Percentiles rank a stretch among this genome's conserved stretches.
These are phyloP conservation scores for Drosophila baimaii DNA, from an alignment of 1,140 invertebrate genomes.

Conservation along the genomic window DNA sequence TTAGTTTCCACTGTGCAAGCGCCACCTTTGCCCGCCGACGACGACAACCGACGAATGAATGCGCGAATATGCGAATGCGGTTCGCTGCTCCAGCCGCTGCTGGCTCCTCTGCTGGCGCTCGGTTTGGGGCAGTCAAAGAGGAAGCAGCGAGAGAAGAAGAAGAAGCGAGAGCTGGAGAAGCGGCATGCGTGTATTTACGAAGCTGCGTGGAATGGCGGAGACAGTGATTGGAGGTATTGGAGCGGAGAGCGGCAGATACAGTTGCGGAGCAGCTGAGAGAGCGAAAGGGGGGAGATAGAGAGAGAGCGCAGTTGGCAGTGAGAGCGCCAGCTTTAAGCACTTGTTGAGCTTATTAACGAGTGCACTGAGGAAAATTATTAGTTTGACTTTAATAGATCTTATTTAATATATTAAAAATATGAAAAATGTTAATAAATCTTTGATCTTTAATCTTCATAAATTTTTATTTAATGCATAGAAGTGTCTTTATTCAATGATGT, in stretches of 20 bases:
- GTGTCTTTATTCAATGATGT: slow-evolving; percentile 6
- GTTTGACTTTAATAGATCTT: background rate
- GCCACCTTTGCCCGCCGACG: slow-evolving; percentile 46
- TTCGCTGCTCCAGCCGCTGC: slow-evolving; percentile 4
- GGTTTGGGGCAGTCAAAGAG: slow-evolving; percentile 9
- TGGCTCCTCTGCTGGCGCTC: slow-evolving; percentile 14
- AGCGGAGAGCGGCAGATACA: background rate
- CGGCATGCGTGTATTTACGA: slow-evolving; percentile 78
- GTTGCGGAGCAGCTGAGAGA: slow-evolving; percentile 13
- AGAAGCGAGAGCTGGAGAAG: slow-evolving; percentile 29
- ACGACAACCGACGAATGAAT: slow-evolving; percentile 42
- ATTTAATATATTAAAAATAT: background rate
- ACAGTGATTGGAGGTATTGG: slow-evolving; percentile 41
- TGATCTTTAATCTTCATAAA: no score
- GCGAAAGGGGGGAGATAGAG: background rate
- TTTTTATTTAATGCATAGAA: background rate
- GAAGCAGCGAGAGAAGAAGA: slow-evolving; percentile 15
- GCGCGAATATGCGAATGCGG: slow-evolving; percentile 44
- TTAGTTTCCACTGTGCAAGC: slow-evolving; percentile 16
- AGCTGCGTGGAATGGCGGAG: slow-evolving; percentile 64
- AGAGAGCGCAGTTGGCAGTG: background rate
- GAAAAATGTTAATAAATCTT: no score
- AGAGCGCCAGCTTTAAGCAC: slow-evolving; percentile 39
- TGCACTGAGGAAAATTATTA: slow-evolving; percentile 7
- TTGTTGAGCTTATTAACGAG: slow-evolving; percentile 57